Conservation (phyloP, 2,888 invertebrate genomes). For the Latrodectus hesperus region DNA sequence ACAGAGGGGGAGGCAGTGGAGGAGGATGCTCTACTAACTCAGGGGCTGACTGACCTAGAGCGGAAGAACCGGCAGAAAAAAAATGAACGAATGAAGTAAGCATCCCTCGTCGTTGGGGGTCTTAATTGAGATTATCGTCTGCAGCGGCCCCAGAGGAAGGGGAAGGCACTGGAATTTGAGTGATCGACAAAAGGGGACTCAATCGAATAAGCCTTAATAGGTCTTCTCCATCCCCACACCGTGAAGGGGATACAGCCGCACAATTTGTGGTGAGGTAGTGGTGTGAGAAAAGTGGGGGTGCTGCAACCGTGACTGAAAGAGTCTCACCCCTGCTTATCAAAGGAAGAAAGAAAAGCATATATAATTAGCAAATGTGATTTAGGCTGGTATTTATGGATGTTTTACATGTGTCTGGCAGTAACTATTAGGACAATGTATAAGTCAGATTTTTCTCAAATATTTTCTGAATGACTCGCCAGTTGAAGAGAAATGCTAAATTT, state of each 20-base stretch:
- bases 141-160: constrained; percentile 14
- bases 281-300: no score
- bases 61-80: constrained; percentile 4
- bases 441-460: no score
- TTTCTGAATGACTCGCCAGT: no score
- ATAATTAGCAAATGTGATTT: no score
- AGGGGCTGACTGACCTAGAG: constrained; percentile 6
- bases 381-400: no score
- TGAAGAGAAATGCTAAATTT: no score
- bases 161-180: constrained; percentile 41
- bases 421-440: no score
- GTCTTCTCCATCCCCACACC: constrained; percentile 8
- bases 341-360: no score
- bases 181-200: constrained; percentile 39
- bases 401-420: no score
- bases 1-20: constrained; percentile 24
- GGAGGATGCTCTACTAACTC: constrained; percentile 1
- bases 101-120: constrained; percentile 24
- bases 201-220: constrained; percentile 45
- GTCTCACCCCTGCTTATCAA: no score
- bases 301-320: no score
- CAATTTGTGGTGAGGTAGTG: neutral
- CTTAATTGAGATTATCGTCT: constrained; percentile 65
- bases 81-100: constrained; percentile 15
- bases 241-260: neutral